These are phyloP conservation scores for Euschistus heros DNA, from an alignment of 1,140 invertebrate species.

Conservation along the genomic window DNA sequence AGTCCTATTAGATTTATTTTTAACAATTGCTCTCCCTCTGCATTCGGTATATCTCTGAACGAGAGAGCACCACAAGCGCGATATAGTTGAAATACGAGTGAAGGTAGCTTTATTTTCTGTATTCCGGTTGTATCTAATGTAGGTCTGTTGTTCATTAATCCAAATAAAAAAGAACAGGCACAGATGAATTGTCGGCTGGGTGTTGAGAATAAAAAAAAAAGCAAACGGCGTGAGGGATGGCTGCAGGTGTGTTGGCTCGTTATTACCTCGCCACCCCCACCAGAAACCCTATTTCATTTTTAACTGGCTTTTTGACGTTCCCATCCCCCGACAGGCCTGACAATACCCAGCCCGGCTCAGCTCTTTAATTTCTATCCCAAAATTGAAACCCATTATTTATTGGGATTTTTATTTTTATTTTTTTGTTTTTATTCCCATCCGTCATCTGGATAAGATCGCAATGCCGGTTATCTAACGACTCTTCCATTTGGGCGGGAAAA, in stretches of 20 bases:
- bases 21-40: too few species aligned
- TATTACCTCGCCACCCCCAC: neutral
- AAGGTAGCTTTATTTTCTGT: too few species aligned
- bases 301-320: conserved; percentile 6
- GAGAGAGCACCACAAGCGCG: too few species aligned
- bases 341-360: neutral
- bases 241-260: neutral
- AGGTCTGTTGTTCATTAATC: too few species aligned
- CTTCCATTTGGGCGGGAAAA: too few species aligned
- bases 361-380: neutral
- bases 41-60: too few species aligned
- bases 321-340: neutral
- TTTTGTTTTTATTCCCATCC: conserved; percentile 3
- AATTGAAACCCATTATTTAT: conserved; percentile 1
- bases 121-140: too few species aligned
- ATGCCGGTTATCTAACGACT: neutral
- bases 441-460: neutral
- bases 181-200: too few species aligned
- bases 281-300: neutral
- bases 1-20: too few species aligned
- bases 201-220: neutral
- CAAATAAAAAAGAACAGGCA: too few species aligned
- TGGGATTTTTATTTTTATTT: conserved; percentile 2
- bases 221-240: neutral
- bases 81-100: too few species aligned